Conservation (phyloP, 2,888 invertebrate genomes). For the Hydropsyche betteni region DNA sequence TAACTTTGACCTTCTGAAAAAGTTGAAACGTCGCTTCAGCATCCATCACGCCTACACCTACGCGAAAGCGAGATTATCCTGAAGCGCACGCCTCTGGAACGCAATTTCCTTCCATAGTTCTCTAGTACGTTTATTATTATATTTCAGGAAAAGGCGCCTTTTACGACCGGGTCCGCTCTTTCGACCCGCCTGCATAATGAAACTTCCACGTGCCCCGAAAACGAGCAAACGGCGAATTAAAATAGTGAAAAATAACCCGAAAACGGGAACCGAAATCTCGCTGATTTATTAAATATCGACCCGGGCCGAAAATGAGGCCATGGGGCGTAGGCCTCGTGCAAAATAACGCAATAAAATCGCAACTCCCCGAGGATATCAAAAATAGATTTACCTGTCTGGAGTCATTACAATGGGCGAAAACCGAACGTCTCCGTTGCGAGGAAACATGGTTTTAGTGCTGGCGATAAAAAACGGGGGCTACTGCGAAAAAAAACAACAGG, state of each 20-base stretch:
- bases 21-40: neutral
- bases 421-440: conserved; percentile 14
- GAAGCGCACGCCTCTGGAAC: neutral
- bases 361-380: conserved; percentile 32
- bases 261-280: too few relatives aligned
- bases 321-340: too few relatives aligned
- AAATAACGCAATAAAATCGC: too few relatives aligned
- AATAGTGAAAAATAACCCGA: too few relatives aligned
- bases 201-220: too few relatives aligned
- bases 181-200: too few relatives aligned
- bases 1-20: too few relatives aligned
- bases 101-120: conserved; percentile 17
- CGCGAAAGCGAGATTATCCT: conserved; percentile 3
- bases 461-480: conserved; percentile 28
- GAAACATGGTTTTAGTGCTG: conserved; percentile 39
- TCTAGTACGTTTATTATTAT: conserved; percentile 2
- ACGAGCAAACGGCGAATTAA: too few relatives aligned
- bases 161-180: too few relatives aligned
- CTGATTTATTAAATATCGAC: too few relatives aligned
- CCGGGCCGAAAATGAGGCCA: too few relatives aligned
- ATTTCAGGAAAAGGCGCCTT: too few relatives aligned
- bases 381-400: conserved; percentile 40
- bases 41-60: conserved; percentile 6
- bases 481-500: conserved; percentile 15
- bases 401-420: conserved; percentile 29